phyloP scores from a whole-genome alignment of 2,113 vertebrate genomes.

The Dinomys branickii region DNA sequence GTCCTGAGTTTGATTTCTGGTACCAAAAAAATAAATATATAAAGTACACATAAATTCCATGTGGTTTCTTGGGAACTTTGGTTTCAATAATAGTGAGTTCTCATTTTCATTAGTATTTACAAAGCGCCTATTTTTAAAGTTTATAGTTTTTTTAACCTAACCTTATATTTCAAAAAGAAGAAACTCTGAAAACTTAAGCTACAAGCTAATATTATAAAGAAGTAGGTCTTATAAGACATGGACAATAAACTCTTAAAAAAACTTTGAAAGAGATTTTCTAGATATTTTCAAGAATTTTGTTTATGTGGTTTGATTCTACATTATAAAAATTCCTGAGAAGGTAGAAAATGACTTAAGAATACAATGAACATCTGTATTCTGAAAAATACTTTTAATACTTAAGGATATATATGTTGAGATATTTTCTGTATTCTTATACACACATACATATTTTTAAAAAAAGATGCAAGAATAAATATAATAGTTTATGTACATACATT shows the following conservation, averaged over 20 bases:
- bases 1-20: too few species aligned
- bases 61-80: not conserved
- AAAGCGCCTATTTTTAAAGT: not conserved
- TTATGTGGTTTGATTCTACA: not conserved
- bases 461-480: not conserved
- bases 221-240: slow-evolving; percentile 4
- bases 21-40: too few species aligned
- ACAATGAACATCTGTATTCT: not conserved
- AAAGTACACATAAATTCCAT: not conserved
- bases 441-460: not conserved
- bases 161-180: not conserved
- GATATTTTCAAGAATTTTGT: not conserved
- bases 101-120: slow-evolving; percentile 8
- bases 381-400: not conserved
- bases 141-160: not conserved
- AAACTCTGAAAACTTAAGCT: not conserved
- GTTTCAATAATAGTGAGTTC: not conserved
- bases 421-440: not conserved
- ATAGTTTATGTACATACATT: not conserved
- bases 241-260: slow-evolving; percentile 26
- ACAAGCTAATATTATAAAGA: slow-evolving; percentile 10
- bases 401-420: not conserved
- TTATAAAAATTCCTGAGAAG: not conserved
- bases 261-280: not conserved
- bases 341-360: slow-evolving; percentile 9